Evolutionary conservation across 2,113 vertebrate species (phyloP), one percentile per base, ranked within the genome.

Genomic region (Vireo altiloquus): DNA sequence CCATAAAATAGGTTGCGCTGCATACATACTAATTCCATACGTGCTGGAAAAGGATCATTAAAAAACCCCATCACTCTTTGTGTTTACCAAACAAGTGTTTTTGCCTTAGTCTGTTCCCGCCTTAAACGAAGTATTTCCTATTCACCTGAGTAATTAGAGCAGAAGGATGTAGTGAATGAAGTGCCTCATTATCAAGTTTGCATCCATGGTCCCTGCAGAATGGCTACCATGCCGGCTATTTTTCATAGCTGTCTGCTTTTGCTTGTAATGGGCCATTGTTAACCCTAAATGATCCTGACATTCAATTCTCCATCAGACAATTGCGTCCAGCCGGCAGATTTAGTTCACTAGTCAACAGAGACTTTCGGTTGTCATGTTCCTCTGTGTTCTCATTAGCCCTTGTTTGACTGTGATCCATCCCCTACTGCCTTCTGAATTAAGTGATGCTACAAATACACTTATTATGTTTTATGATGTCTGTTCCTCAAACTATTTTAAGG

Each of bases 71-170:
- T 54, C 69, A 68, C 87, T 90, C 97, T 96, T 97, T 97, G 96
- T 97, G 96, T 98, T 98, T 98, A 98, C 97, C 97, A 98, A 98
- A 98, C 97, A 98, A 98, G 87, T 98, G 97, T 97, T 98, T 98
- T 97, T 93, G 94, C 97, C 96, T 96, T 96, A 97, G 89, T 86
- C 94, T 94, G 96, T 98, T 98, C 97, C 91, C 95, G 96, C 98
- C 98, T 98, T 95, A 94, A 94, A 97, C 79, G 69, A 97, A 98
- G 97, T 97, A 96, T 97, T 96, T 97, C 93, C 98, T 96, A 98
- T 98, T 98, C 98, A 98, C 97, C 96, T 98, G 79, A 96, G 94
- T 97, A 98, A 98, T 97, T 98, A 98, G 98, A 98, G 98, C 98
- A 98, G 98, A 98, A 98, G 94, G 97, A 97, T 87, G 96, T 47